Percentiles rank a stretch among this genome's conserved stretches.
Evolutionary conservation across 1,140 invertebrate species (phyloP).

Genomic region (Amyelois transitella): DNA sequence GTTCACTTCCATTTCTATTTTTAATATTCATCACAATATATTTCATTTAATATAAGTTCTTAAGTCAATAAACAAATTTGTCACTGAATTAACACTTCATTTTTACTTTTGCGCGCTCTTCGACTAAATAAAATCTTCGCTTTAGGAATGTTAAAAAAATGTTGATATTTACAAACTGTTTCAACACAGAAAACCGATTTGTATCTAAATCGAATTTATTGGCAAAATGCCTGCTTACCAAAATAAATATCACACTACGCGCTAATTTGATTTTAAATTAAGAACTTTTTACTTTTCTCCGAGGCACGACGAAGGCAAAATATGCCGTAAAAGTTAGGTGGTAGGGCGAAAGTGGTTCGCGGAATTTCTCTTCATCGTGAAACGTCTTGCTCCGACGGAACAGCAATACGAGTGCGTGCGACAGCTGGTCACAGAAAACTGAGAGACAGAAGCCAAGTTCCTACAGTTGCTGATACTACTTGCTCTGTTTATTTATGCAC

Average conservation of each 20-base stretch:
- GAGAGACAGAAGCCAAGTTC: conserved; percentile 8
- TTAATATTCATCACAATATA: conserved; percentile 9
- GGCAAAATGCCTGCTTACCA: conserved; percentile 32
- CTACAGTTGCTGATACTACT: conserved; percentile 1
- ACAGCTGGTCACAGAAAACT: conserved; percentile 15
- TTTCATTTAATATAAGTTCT: not conserved
- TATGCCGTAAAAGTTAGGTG: conserved; percentile 2
- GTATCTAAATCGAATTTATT: conserved; percentile 5
- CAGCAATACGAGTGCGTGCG: conserved; percentile 8
- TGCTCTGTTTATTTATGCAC: conserved; percentile 11
- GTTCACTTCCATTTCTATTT: conserved; percentile 16
- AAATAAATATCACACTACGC: conserved; percentile 29
- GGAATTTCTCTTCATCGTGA: not conserved
- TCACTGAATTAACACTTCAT: not conserved
- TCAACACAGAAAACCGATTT: not conserved
- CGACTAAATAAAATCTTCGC: not conserved
- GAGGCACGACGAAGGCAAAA: not conserved
- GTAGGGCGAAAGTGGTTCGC: conserved; percentile 1
- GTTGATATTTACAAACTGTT: not conserved
- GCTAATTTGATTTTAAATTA: conserved; percentile 10
- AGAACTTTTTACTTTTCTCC: not conserved
- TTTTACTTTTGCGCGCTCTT: not conserved
- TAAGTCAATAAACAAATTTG: not conserved
- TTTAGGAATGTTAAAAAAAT: not conserved
- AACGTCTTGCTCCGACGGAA: not conserved